These are phyloP conservation scores for Saccostrea cuccullata DNA, from an alignment of 1,140 invertebrate genomes.

Conservation along the genomic window DNA sequence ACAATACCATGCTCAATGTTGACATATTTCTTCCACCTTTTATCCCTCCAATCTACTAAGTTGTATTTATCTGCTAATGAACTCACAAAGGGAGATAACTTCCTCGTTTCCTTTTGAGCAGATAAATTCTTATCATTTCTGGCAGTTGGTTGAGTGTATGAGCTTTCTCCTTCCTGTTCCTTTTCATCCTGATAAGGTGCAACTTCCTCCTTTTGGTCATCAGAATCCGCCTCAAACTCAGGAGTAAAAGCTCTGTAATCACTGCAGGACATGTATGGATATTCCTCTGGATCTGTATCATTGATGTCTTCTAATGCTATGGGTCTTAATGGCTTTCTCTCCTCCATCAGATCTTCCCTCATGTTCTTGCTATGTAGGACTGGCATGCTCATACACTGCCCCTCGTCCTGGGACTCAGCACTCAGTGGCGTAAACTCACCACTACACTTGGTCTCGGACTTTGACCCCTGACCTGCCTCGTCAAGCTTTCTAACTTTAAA, in stretches of 20 bases:
- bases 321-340: constrained; percentile 24
- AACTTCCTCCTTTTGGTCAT: neutral
- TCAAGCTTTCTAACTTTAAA: neutral
- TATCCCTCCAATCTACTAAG: constrained; percentile 44
- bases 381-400: constrained; percentile 7
- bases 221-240: neutral
- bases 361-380: neutral
- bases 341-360: neutral
- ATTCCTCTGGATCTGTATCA: constrained; percentile 1
- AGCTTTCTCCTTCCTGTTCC: neutral
- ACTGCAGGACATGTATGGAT: constrained; percentile 3
- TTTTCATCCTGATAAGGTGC: neutral
- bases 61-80: constrained; percentile 59
- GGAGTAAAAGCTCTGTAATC: constrained; percentile 15
- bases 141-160: neutral
- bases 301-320: constrained; percentile 10
- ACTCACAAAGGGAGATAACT: constrained; percentile 64
- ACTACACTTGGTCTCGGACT: neutral
- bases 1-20: constrained; percentile 5
- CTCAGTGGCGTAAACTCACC: neutral
- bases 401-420: neutral
- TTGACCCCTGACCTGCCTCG: neutral
- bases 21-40: constrained; percentile 30
- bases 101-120: constrained; percentile 51
- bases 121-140: constrained; percentile 48